Conservation (phyloP, 2,797 vertebrate genomes). For the Melanotaenia maccullochi region DNA sequence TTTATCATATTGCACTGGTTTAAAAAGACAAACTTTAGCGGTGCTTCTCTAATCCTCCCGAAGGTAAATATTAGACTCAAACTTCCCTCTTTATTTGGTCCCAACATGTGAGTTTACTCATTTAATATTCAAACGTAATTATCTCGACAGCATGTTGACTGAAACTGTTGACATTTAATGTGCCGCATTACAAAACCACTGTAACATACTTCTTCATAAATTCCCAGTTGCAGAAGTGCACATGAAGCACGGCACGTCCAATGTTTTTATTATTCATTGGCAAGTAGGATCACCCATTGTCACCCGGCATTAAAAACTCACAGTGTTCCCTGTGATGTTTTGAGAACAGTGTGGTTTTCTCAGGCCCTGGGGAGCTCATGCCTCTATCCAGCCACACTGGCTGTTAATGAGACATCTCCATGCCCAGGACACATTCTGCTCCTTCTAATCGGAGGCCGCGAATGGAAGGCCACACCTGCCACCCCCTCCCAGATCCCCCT, state of each 20-base stretch:
- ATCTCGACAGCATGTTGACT: slow-evolving; percentile 17
- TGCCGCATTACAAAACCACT: slow-evolving; percentile 32
- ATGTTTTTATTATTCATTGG: slow-evolving; percentile 56
- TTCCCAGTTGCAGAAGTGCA: slow-evolving; percentile 46
- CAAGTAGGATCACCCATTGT: slow-evolving; percentile 65
- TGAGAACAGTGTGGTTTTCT: slow-evolving; percentile 84
- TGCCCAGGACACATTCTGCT: slow-evolving; percentile 75
- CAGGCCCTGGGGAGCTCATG: slow-evolving; percentile 77
- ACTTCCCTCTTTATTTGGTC: background rate
- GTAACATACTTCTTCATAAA: slow-evolving; percentile 42
- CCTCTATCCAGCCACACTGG: slow-evolving; percentile 69
- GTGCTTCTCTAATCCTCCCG: no score
- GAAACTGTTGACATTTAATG: slow-evolving; percentile 17
- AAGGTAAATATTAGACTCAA: no score
- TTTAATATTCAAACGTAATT: slow-evolving; percentile 31
- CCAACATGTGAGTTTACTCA: slow-evolving; percentile 10
- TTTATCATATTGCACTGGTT: background rate
- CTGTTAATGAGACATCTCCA: slow-evolving; percentile 81
- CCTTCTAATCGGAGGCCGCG: slow-evolving; percentile 78
- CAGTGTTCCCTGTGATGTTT: slow-evolving; percentile 79
- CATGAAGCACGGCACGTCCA: slow-evolving; percentile 50
- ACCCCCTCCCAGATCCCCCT: slow-evolving; percentile 23
- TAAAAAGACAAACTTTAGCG: background rate
- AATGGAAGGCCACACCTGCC: slow-evolving; percentile 77
- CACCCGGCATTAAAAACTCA: slow-evolving; percentile 63